Evolutionary conservation across 2,888 invertebrate genomes (phyloP).

Genomic region (Drosophila mimetica): DNA sequence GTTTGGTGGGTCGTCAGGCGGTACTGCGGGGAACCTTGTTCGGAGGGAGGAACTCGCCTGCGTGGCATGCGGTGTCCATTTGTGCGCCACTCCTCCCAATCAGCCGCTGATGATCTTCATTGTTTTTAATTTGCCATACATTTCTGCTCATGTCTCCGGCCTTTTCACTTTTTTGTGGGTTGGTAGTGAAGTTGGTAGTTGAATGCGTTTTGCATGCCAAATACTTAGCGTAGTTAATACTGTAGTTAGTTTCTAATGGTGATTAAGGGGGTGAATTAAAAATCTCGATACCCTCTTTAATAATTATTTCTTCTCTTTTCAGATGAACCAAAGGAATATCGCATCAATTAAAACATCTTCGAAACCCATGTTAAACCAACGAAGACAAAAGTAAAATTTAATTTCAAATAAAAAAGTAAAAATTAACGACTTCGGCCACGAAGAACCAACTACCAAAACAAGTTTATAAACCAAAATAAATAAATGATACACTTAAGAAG

Average conservation of each 20-base stretch:
- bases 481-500: constrained; percentile 72
- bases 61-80: constrained; percentile 68
- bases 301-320: background rate
- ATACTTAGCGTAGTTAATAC: background rate
- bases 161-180: constrained; percentile 18
- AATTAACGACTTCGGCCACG: background rate
- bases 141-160: constrained; percentile 32
- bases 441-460: constrained; percentile 33
- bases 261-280: background rate
- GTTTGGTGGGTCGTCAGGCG: constrained; percentile 27
- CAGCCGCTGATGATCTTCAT: constrained; percentile 74
- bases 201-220: constrained; percentile 13
- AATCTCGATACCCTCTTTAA: background rate
- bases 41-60: constrained; percentile 25
- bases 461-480: constrained; percentile 33
- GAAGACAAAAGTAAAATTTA: constrained; percentile 30
- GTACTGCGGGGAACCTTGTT: background rate
- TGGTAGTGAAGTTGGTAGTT: background rate
- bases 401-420: constrained; percentile 40
- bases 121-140: constrained; percentile 71
- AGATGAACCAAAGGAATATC: constrained; percentile 28
- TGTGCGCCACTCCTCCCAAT: constrained; percentile 71
- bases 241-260: background rate
- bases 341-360: constrained; percentile 34
- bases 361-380: constrained; percentile 28